Percentiles rank a stretch among this genome's conserved stretches.
phyloP scores from a whole-genome alignment of 2,888 invertebrate species.

The Pseudeuparius sepicola region DNA sequence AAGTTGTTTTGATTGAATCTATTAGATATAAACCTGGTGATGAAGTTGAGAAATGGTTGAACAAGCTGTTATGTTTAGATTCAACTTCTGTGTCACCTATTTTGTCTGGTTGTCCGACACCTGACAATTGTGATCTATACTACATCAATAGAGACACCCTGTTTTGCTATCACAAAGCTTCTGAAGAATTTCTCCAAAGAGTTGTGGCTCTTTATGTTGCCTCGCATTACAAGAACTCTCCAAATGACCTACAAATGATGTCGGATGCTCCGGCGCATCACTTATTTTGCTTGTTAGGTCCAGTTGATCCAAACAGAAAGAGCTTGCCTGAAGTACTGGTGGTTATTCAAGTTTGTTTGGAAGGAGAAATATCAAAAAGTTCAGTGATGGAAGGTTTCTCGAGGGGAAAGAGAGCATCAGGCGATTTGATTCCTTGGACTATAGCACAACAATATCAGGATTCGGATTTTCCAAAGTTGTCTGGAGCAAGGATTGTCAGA shows the following conservation, averaged over 20 bases:
- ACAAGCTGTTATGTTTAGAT: conserved; percentile 83
- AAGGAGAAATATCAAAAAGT: conserved; percentile 61
- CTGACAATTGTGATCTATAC: conserved; percentile 79
- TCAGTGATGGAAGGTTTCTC: conserved; percentile 71
- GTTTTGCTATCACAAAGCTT: conserved; percentile 93
- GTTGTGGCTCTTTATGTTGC: conserved; percentile 91
- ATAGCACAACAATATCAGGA: conserved; percentile 94
- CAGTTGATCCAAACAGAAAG: conserved; percentile 61
- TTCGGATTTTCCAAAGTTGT: conserved; percentile 79
- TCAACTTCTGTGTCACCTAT: conserved; percentile 58
- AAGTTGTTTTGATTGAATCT: conserved; percentile 81
- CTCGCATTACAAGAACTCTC: conserved; percentile 98
- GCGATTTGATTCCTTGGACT: conserved; percentile 98
- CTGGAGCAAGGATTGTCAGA: conserved; percentile 86
- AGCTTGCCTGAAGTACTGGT: conserved; percentile 86
- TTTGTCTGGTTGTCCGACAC: conserved; percentile 77
- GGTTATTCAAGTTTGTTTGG: conserved; percentile 64
- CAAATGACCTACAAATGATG: conserved; percentile 96
- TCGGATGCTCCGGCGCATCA: conserved; percentile 99
- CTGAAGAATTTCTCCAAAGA: conserved; percentile 84
- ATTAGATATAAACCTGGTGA: conserved; percentile 88
- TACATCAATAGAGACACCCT: conserved; percentile 85
- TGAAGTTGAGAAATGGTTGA: conserved; percentile 84
- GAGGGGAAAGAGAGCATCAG: conserved; percentile 83
- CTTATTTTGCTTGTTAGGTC: conserved; percentile 87